Percentiles rank a stretch among this genome's conserved stretches.
phyloP scores from a whole-genome alignment of 2,888 invertebrate species.

The Merodon equestris region DNA sequence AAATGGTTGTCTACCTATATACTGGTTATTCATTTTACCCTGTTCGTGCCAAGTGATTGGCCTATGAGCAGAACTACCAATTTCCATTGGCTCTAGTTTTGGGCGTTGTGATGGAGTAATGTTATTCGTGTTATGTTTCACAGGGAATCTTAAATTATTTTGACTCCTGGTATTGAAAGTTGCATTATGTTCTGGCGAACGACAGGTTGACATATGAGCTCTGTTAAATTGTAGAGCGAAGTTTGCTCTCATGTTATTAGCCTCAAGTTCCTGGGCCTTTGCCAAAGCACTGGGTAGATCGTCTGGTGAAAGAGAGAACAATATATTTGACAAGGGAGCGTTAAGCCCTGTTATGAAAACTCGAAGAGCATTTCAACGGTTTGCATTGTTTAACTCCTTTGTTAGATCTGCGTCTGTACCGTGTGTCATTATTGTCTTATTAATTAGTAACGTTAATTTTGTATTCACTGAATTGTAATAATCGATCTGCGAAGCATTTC shows the following conservation, averaged over 20 bases:
- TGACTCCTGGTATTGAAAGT: neutral
- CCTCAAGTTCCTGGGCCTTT: constrained; percentile 35
- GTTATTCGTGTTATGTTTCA: neutral
- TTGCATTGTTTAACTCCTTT: no score
- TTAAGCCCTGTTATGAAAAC: constrained; percentile 39
- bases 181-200: neutral
- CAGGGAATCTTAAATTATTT: constrained; percentile 1
- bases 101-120: neutral
- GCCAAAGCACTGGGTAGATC: constrained; percentile 44
- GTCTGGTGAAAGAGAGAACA: constrained; percentile 34
- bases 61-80: constrained; percentile 1
- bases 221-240: constrained; percentile 22
- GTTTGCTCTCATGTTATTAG: constrained; percentile 20
- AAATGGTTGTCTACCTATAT: neutral
- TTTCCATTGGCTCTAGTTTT: constrained; percentile 16
- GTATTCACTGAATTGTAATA: constrained; percentile 40
- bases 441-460: constrained; percentile 5
- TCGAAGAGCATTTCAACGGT: no score
- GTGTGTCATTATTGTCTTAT: constrained; percentile 1
- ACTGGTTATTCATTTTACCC: neutral
- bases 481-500: constrained; percentile 19
- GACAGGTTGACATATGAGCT: neutral
- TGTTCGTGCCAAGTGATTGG: neutral
- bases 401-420: neutral
- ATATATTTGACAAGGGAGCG: constrained; percentile 12